phyloP scores from a whole-genome alignment of 2,888 invertebrate species.

The Temnothorax rugatulus region DNA sequence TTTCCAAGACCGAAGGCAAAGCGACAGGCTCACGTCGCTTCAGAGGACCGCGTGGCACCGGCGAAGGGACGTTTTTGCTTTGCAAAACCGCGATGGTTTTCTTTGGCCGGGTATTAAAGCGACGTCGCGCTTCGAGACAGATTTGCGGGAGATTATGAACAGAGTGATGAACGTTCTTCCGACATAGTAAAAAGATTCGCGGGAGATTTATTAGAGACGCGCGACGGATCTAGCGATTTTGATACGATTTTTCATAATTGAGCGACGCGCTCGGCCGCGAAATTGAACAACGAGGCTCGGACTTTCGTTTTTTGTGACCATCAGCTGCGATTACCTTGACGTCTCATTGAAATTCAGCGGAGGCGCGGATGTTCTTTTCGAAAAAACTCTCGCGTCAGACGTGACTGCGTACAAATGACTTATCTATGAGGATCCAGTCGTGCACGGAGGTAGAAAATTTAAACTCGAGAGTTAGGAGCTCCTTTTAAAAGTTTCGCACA shows the following conservation, averaged over 20 bases:
- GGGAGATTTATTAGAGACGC: not conserved
- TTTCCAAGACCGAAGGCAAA: not conserved
- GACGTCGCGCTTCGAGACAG: not conserved
- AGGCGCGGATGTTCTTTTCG: conserved; percentile 43
- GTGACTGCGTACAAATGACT: conserved; percentile 53
- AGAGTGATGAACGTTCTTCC: not conserved
- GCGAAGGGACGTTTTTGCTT: conserved; percentile 20
- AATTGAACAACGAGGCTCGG: conserved; percentile 57
- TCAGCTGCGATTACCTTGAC: not conserved
- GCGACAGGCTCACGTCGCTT: not conserved
- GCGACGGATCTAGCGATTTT: not conserved
- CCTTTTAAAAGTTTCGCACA: not conserved
- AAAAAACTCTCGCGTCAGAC: conserved; percentile 58
- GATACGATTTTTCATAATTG: not conserved
- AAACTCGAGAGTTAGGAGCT: not conserved
- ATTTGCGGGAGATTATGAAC: not conserved
- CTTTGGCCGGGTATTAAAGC: conserved; percentile 12
- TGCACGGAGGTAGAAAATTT: conserved; percentile 7
- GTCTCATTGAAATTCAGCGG: conserved; percentile 61
- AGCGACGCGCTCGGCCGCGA: conserved; percentile 29
- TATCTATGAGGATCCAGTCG: conserved; percentile 8
- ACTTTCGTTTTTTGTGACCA: conserved; percentile 40
- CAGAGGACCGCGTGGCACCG: not conserved
- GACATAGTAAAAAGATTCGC: not conserved
- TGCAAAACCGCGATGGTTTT: not conserved